These are phyloP conservation scores for Stomorhina lunata DNA, from an alignment of 2,888 invertebrate genomes.

Conservation along the genomic window DNA sequence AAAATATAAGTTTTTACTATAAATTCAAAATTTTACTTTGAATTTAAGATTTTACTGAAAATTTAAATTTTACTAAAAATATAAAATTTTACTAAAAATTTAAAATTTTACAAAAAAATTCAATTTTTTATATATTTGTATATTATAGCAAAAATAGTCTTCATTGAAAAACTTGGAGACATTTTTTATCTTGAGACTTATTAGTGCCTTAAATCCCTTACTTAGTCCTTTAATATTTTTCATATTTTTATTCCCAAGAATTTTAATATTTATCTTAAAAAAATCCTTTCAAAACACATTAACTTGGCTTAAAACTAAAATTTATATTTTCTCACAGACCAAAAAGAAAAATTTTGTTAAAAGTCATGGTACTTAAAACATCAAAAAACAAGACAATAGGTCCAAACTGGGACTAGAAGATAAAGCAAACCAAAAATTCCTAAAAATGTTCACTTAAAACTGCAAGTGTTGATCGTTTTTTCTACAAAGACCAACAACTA, in stretches of 20 bases:
- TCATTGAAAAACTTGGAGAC: too few relatives aligned
- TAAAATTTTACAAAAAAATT: too few relatives aligned
- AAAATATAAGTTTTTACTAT: too few relatives aligned
- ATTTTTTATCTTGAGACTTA: too few relatives aligned
- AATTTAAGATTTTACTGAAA: too few relatives aligned
- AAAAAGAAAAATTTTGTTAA: conserved; percentile 41
- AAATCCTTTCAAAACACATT: conserved; percentile 42
- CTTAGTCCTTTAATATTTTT: neutral
- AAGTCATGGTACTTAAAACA: conserved; percentile 60
- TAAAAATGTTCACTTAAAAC: conserved; percentile 11
- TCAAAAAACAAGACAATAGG: conserved; percentile 25
- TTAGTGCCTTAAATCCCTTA: neutral
- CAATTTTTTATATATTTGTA: too few relatives aligned
- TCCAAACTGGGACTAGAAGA: neutral
- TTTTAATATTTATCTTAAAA: neutral
- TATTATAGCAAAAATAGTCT: too few relatives aligned
- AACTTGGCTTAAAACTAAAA: neutral
- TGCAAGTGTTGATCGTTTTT: conserved; percentile 52
- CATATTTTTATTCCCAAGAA: conserved; percentile 47
- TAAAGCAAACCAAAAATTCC: neutral
- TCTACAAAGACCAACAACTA: conserved; percentile 53
- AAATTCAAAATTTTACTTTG: too few relatives aligned
- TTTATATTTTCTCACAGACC: neutral
- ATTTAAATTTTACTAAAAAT: too few relatives aligned
- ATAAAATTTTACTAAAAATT: too few relatives aligned